Evolutionary conservation across 2,113 vertebrate genomes (phyloP).

Genomic region (Tinamus guttatus): DNA sequence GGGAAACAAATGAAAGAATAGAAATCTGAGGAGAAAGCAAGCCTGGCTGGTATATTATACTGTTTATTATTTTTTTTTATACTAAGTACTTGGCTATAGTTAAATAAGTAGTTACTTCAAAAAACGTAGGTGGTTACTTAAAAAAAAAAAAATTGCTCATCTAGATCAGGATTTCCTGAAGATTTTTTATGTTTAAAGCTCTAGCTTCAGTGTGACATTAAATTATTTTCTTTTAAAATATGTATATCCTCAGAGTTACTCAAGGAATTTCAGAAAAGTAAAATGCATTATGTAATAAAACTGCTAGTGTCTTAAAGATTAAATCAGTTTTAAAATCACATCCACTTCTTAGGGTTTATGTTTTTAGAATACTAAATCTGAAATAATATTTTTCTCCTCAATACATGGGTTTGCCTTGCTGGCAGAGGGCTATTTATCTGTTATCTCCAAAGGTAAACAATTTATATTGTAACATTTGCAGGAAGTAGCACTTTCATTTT

Average conservation of each 20-base stretch:
- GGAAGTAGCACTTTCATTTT: slow-evolving; percentile 11
- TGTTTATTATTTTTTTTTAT: slow-evolving; percentile 33
- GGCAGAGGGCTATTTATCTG: neutral
- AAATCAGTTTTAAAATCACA: neutral
- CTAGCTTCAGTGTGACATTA: neutral
- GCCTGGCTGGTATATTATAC: slow-evolving; percentile 49
- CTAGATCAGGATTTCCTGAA: neutral
- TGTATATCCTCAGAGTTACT: neutral
- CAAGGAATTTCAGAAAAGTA: neutral
- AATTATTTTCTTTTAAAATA: slow-evolving; percentile 6
- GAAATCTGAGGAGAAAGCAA: slow-evolving; percentile 65
- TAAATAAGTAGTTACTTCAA: neutral
- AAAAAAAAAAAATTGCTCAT: neutral
- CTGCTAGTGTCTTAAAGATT: neutral
- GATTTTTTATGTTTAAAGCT: neutral
- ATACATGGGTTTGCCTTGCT: neutral
- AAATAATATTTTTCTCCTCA: neutral
- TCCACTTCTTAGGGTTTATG: neutral
- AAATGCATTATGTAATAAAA: neutral
- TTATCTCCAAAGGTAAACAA: neutral
- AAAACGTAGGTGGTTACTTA: neutral
- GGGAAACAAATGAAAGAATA: slow-evolving; percentile 74
- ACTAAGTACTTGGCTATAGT: neutral
- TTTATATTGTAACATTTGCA: neutral
- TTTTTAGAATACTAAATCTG: neutral